Evolutionary conservation across 2,797 vertebrate genomes (phyloP), one percentile per base, ranked within the genome.

Genomic region (Ctenosaura bakeri): DNA sequence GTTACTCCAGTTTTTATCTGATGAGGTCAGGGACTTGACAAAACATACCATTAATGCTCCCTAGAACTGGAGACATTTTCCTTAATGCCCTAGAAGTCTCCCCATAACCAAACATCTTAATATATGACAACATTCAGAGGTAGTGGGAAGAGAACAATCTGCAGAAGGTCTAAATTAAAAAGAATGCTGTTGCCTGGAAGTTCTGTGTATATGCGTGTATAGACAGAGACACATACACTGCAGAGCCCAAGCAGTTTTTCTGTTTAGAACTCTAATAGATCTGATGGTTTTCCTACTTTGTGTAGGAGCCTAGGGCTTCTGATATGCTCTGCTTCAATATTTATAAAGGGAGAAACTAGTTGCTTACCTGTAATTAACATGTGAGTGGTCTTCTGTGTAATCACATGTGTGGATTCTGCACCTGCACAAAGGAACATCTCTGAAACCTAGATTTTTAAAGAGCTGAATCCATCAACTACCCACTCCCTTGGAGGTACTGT

Each of bases 341-440:
- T n/a, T 54, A 32, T 64, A 50, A 89, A 89, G 29, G 29, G 42
- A 79, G 71, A 87, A n/a, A 66, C n/a, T 52, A 20, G n/a, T 80
- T 81, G n/a, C 62, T 69, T 69, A 29, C 69, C 64, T 85, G 29
- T 71, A 22, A 85, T 50, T 76, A 73, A 52, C 32, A 54, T 74
- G 35, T 29, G 13, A 71, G 66, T 50, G 29, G 50, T 79, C 76
- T 74, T 87, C 38, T 46, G 32, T 87, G 62, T 24, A 80, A 52
- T 24, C n/a, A 71, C 14, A 64, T 10, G 38, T 64, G 80, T 54
- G 62, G 66, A 73, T 83, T 88, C 54, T 46, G 52, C 10, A 83
- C n/a, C 52, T 88, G 56, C 12, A 32, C 12, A 88, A 46, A 83
- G 35, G 14, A 46, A 46, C 18, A 74, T 29, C 69, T 76, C 71